These are phyloP conservation scores for Dermochelys coriacea DNA, from an alignment of 2,797 vertebrate species.

Conservation along the genomic window DNA sequence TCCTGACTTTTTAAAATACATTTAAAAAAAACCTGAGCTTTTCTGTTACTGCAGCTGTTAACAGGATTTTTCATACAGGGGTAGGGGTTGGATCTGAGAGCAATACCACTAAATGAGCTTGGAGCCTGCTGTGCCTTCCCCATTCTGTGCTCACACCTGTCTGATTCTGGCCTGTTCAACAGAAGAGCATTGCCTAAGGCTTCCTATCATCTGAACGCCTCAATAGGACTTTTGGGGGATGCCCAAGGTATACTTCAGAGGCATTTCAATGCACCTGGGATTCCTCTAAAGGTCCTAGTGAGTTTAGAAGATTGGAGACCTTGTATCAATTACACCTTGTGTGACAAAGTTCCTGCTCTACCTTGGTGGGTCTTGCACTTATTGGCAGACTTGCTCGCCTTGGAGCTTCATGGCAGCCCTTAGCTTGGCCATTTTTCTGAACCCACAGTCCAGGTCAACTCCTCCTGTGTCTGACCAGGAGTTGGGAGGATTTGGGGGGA, in stretches of 20 bases:
- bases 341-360: too few relatives aligned
- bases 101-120: background rate
- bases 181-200: background rate
- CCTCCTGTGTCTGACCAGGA: too few relatives aligned
- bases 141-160: background rate
- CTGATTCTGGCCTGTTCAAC: background rate
- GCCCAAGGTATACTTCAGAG: background rate
- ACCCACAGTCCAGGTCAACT: too few relatives aligned
- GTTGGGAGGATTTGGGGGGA: too few relatives aligned
- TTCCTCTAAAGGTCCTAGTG: background rate
- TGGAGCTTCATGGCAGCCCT: too few relatives aligned
- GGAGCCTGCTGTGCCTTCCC: background rate
- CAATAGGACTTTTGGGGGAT: background rate
- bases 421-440: too few relatives aligned
- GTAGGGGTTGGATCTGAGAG: background rate
- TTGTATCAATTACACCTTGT: accelerated
- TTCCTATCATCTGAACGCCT: background rate
- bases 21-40: background rate
- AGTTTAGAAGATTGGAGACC: background rate
- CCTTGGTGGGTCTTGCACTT: too few relatives aligned
- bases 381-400: too few relatives aligned
- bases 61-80: background rate
- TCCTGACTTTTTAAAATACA: accelerated
- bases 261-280: background rate
- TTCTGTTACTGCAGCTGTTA: background rate